Percentiles rank a stretch among this genome's conserved stretches.
Conservation (phyloP, 1,140 invertebrate genomes). For the Potamilus streckersoni region DNA sequence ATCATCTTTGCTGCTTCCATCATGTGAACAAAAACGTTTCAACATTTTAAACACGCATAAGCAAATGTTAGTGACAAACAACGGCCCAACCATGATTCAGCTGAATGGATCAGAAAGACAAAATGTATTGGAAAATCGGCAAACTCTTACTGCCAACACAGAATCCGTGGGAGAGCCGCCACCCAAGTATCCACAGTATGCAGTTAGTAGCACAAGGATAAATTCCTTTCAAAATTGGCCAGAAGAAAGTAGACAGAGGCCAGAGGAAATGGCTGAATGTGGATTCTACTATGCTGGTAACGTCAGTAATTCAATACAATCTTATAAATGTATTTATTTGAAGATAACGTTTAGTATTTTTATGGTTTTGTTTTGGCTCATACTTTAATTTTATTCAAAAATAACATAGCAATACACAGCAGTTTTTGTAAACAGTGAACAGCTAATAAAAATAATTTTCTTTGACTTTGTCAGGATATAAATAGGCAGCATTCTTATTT, state of each 20-base stretch:
- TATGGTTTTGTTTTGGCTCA: background rate
- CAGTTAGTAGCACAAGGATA: slow-evolving; percentile 1
- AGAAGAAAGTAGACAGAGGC: slow-evolving; percentile 1
- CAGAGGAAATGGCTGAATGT: slow-evolving; percentile 18
- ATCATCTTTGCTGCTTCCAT: too few species aligned
- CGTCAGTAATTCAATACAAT: background rate
- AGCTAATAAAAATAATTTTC: background rate
- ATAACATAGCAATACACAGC: background rate
- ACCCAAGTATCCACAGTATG: slow-evolving; percentile 13
- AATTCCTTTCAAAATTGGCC: slow-evolving; percentile 13
- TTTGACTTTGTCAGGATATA: slow-evolving; percentile 12
- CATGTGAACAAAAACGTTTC: too few species aligned
- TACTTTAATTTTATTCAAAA: background rate
- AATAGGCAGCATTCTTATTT: background rate
- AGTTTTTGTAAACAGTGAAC: background rate
- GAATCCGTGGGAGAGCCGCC: too few species aligned
- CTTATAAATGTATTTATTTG: background rate
- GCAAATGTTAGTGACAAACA: too few species aligned
- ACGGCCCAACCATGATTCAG: too few species aligned
- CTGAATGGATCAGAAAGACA: too few species aligned
- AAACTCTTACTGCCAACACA: too few species aligned
- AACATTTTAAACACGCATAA: too few species aligned
- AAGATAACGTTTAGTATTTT: background rate
- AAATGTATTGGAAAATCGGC: too few species aligned
- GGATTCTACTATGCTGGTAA: slow-evolving; percentile 25